Percentiles rank a stretch among this genome's conserved stretches.
phyloP scores from a whole-genome alignment of 2,888 invertebrate species.

The Limenitis arthemis region DNA sequence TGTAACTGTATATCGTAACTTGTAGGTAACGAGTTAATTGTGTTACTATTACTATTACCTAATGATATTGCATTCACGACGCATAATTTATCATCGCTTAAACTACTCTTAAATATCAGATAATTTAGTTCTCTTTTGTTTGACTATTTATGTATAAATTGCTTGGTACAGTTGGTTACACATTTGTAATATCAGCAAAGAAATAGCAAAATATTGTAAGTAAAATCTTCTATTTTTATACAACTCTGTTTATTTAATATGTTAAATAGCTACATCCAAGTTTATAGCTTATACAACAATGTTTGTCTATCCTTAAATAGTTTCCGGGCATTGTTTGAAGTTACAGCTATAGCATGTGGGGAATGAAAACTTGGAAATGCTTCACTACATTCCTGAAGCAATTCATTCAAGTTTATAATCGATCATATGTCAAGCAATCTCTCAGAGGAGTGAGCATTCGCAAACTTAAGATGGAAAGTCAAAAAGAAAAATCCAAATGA shows the following conservation, averaged over 20 bases:
- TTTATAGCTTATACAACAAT: not conserved
- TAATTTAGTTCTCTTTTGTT: not conserved
- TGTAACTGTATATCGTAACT: slow-evolving; percentile 1
- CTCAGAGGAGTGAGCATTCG: not conserved
- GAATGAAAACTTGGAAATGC: slow-evolving; percentile 5
- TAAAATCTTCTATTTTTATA: too few species aligned
- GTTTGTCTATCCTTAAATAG: not conserved
- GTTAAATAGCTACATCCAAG: too few species aligned
- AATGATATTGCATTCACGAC: slow-evolving; percentile 9
- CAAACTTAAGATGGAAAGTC: too few species aligned
- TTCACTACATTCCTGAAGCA: slow-evolving; percentile 6
- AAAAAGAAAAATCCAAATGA: too few species aligned
- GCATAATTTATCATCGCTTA: slow-evolving; percentile 8
- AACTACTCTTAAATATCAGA: not conserved
- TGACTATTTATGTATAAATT: not conserved
- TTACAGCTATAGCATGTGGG: slow-evolving; percentile 1
- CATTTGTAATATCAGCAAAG: too few species aligned
- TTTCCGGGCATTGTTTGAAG: slow-evolving; percentile 11
- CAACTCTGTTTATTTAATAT: too few species aligned
- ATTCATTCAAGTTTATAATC: slow-evolving; percentile 3
- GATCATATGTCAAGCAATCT: not conserved
- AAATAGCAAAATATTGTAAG: too few species aligned
- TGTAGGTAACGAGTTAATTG: slow-evolving; percentile 14
- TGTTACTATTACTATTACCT: slow-evolving; percentile 15
- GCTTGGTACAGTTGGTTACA: too few species aligned